phyloP scores from a whole-genome alignment of 1,140 invertebrate species.

The Leptestheria dahalacensis region DNA sequence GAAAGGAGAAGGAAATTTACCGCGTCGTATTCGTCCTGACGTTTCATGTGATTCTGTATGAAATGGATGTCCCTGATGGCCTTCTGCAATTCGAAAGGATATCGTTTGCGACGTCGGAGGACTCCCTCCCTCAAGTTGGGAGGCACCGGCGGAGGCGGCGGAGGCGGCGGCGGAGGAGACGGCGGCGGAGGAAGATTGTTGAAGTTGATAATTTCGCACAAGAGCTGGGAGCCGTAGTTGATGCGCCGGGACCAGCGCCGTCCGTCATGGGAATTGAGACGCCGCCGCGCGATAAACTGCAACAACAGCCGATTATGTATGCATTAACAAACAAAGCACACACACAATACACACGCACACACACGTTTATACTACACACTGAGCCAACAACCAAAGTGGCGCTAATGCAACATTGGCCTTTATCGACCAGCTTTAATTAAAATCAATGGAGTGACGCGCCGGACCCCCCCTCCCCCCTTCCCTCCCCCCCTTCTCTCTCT shows the following conservation, averaged over 20 bases:
- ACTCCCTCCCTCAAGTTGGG: slow-evolving; percentile 16
- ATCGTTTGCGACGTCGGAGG: slow-evolving; percentile 46
- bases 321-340: not conserved
- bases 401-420: too few species aligned
- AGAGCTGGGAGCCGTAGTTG: slow-evolving; percentile 15
- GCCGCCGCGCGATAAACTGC: slow-evolving; percentile 13
- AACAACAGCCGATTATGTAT: not conserved
- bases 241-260: slow-evolving; percentile 11
- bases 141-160: slow-evolving; percentile 11
- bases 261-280: slow-evolving; percentile 12
- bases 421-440: too few species aligned
- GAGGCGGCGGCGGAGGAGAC: slow-evolving; percentile 14
- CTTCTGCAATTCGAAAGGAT: slow-evolving; percentile 80
- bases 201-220: slow-evolving; percentile 16
- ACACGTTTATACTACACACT: too few species aligned
- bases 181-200: slow-evolving; percentile 16
- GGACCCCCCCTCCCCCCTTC: too few species aligned
- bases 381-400: too few species aligned
- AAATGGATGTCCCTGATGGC: slow-evolving; percentile 90
- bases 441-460: too few species aligned
- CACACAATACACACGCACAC: too few species aligned
- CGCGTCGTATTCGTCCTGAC: slow-evolving; percentile 84
- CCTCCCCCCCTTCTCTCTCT: too few species aligned
- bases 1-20: slow-evolving; percentile 33
- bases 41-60: slow-evolving; percentile 82